phyloP scores from a whole-genome alignment of 2,113 vertebrate genomes.

The Onychorhynchus coronatus region DNA sequence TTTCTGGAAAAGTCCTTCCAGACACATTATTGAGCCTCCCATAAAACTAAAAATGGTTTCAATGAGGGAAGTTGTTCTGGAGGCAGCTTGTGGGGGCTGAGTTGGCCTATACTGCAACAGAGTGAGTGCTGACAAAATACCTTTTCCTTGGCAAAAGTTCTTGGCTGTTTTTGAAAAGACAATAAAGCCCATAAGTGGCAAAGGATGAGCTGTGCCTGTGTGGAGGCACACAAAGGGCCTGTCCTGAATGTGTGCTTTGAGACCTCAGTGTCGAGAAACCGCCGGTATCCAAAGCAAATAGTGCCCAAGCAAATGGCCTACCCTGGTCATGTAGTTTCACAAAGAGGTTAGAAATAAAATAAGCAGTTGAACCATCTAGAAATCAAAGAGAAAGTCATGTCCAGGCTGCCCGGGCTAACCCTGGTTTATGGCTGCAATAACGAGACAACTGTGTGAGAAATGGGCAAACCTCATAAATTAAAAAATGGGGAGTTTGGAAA shows the following conservation, averaged over 20 bases:
- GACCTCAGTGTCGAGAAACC: fast-evolving
- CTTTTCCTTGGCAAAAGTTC: background rate
- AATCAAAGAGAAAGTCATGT: background rate
- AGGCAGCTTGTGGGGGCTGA: background rate
- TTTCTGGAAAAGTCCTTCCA: background rate
- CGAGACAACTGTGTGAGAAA: background rate
- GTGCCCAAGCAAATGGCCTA: background rate
- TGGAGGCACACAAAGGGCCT: fast-evolving
- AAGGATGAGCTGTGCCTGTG: background rate
- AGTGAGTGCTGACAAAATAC: background rate
- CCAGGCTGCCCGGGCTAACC: background rate
- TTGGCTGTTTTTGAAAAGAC: background rate
- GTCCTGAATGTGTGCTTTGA: background rate
- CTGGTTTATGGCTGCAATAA: background rate
- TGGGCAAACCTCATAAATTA: background rate
- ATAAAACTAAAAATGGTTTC: background rate
- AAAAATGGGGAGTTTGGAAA: background rate
- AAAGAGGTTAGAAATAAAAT: background rate
- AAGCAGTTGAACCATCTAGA: background rate
- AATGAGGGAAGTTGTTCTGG: background rate
- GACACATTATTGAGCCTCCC: background rate
- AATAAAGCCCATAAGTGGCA: background rate
- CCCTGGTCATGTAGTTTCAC: background rate
- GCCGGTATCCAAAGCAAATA: background rate
- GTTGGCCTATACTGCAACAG: background rate